Evolutionary conservation across 2,888 invertebrate species (phyloP).

Genomic region (Amphiduros pacificus): DNA sequence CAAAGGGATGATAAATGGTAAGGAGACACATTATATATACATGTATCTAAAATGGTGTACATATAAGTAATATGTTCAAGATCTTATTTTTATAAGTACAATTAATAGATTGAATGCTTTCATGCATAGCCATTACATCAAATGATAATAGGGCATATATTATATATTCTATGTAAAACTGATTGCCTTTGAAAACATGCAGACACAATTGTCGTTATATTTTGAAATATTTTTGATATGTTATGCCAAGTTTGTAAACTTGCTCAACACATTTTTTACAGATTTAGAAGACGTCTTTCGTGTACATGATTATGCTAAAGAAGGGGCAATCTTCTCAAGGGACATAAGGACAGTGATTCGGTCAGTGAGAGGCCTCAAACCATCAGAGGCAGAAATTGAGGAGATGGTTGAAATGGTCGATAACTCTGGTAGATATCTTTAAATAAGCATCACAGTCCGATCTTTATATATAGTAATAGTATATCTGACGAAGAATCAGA

Average conservation of each 20-base stretch:
- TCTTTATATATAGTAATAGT: neutral
- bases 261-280: neutral
- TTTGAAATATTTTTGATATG: too few relatives aligned
- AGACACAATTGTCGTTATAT: too few relatives aligned
- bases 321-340: slow-evolving; percentile 8
- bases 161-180: neutral
- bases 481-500: neutral
- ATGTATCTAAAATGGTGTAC: neutral
- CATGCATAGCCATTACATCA: neutral
- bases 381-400: slow-evolving; percentile 6
- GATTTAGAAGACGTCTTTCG: slow-evolving; percentile 7
- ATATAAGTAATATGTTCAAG: neutral
- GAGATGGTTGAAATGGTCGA: slow-evolving; percentile 15
- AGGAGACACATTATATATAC: neutral
- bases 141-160: neutral
- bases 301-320: slow-evolving; percentile 5
- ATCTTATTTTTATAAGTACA: neutral
- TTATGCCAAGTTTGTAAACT: too few relatives aligned
- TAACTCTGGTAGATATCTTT: neutral
- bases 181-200: too few relatives aligned
- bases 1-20: neutral
- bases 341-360: slow-evolving; percentile 13
- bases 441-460: neutral
- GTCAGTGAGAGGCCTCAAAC: slow-evolving; percentile 10
- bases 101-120: neutral